Evolutionary conservation across 2,797 vertebrate genomes (phyloP), one percentile per base, ranked within the genome.

Genomic region (Lycodopsis pacificus): DNA sequence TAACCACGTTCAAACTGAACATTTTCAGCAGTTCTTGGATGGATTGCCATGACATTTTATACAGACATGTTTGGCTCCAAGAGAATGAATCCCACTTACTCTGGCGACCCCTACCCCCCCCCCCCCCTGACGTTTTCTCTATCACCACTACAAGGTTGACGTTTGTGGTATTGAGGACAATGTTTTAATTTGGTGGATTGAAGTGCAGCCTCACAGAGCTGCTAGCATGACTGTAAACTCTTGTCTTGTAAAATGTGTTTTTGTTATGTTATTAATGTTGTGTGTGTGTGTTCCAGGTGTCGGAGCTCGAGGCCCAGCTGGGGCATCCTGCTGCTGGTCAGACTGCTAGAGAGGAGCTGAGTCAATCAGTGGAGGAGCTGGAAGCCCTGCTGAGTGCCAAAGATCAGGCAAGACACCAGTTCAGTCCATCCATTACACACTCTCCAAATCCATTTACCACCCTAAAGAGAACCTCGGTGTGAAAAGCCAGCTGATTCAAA

Each of bases 221-320:
- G n/a, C 49, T 10, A 34, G 40, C 14, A 25, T 9, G 44, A 4
- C 30, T 0, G 22, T 53, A 20, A 20, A 62, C 11, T 11, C 44
- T 32, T 42, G 22, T 57, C n/a, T 49, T 48, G 27, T 32, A 11
- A 69, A 63, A 54, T 46, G 27, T 38, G 17, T 56, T 56, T 56
- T 9, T 4, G 9, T 44, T 56, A 5, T 38, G 22, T 40, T 27
- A 19, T 46, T 72, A 20, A 53, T 44, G 32, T 65, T 48, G 7
- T 62, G 34, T 57, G 34, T 65, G 54, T 40, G 59, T 80, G 61
- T 65, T 89, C 9, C 82, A 99, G 98, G 97, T 99, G 75, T 94
- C 96, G 0, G 97, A 99, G 73, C 93, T 99, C 80, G 98, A 99
- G 89, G 89, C 95, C 0, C 97, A 97, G 91, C 94, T 95, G 0